These are phyloP conservation scores for Acanthiza pusilla DNA, from an alignment of 2,797 vertebrate genomes.

Conservation along the genomic window DNA sequence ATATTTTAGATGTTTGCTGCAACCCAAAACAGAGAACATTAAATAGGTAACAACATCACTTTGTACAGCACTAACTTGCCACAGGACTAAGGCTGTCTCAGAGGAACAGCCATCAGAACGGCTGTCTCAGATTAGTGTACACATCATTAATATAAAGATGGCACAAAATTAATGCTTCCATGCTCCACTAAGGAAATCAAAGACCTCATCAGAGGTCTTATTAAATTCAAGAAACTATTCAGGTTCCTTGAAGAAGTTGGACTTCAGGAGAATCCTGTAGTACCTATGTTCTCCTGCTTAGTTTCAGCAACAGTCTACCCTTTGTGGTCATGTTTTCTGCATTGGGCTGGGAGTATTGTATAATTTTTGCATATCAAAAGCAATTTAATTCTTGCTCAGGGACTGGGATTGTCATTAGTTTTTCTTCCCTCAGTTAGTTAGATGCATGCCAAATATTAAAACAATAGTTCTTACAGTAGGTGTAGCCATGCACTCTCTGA, in stretches of 20 bases:
- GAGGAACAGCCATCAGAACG: background rate
- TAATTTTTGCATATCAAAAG: background rate
- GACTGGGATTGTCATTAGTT: background rate
- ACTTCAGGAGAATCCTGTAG: background rate
- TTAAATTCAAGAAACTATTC: background rate
- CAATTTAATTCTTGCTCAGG: background rate
- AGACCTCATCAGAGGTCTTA: background rate
- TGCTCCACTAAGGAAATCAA: background rate
- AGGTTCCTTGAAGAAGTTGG: background rate
- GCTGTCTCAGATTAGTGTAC: background rate
- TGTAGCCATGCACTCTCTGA: conserved; percentile 50
- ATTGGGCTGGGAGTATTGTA: background rate
- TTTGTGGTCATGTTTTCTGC: background rate
- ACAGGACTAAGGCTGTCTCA: background rate
- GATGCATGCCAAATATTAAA: background rate
- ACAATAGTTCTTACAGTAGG: conserved; percentile 67
- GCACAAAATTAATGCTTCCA: background rate
- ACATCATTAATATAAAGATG: background rate
- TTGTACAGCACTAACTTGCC: background rate
- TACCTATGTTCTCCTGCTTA: background rate
- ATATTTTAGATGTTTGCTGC: background rate
- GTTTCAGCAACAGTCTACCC: background rate
- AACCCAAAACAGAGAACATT: background rate
- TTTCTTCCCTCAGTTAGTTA: background rate
- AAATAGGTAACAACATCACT: background rate